Percentiles rank a stretch among this genome's conserved stretches.
phyloP scores from a whole-genome alignment of 2,888 invertebrate genomes.

The Idaea straminata region DNA sequence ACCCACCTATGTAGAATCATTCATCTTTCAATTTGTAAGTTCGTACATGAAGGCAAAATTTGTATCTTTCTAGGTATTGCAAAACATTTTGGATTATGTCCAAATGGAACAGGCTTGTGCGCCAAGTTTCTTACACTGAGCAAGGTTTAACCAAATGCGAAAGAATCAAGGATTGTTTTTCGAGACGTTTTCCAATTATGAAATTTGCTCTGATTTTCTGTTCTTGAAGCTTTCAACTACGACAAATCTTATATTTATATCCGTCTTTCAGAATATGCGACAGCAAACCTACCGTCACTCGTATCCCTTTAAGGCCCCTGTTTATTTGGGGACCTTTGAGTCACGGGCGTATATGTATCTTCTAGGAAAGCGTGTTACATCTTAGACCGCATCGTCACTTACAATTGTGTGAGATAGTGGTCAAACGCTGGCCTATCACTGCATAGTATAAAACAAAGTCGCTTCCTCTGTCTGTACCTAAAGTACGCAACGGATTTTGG shows the following conservation, averaged over 20 bases:
- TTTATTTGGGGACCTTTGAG: no score
- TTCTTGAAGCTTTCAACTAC: background rate
- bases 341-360: no score
- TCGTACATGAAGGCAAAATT: conserved; percentile 29
- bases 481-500: no score
- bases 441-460: no score
- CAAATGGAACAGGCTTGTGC: conserved; percentile 28
- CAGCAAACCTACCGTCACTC: no score
- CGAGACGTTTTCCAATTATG: conserved; percentile 6
- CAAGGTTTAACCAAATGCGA: conserved; percentile 22
- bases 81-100: conserved; percentile 30
- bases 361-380: no score
- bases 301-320: no score
- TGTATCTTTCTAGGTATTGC: conserved; percentile 30
- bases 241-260: background rate
- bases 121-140: conserved; percentile 26
- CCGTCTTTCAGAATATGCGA: no score
- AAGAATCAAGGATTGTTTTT: conserved; percentile 23
- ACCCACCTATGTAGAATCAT: conserved; percentile 29
- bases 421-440: no score
- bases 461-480: no score
- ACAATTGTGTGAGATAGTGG: no score
- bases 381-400: no score
- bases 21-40: conserved; percentile 40
- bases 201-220: background rate